Evolutionary conservation across 2,113 vertebrate species (phyloP), one percentile per base, ranked within the genome.

Genomic region (Microtus pennsylvanicus): DNA sequence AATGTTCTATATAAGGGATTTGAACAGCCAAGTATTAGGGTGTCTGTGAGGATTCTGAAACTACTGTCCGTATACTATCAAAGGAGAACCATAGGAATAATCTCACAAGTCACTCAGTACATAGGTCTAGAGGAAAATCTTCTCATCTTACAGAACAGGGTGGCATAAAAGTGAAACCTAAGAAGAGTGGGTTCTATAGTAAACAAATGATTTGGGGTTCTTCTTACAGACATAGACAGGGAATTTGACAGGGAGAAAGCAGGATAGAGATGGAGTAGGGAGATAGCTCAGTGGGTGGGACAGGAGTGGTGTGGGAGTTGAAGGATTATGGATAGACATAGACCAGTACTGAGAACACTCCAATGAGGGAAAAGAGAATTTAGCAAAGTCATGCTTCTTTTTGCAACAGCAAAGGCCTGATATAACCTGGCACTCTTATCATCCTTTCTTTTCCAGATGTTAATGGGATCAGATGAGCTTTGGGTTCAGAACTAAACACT

Each of bases 271-370:
- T n/a, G 8, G 3, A 7, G 74, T n/a, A 5, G 4, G n/a, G 75
- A 65, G 0, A 0, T 13, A 91, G 26, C 0, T 61, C 24, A 6
- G 14, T 12, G 9, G 5, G 7, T 21, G 13, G 35, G 14, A 72
- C 55, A 72, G 1, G 13, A 52, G 16, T 33, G 1, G 8, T 42
- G 2, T n/a, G 30, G 67, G 67, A 9, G 45, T 45, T 88, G 47
- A 21, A 55, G 52, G 61, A 65, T 35, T 19, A 7, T 3, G 5
- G 22, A 35, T 14, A 47, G 28, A 17, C 6, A 13, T 7, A 45
- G 52, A 5, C 3, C 50, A n/a, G 0, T 9, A 4, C 35, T 74
- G 4, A 28, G 30, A 91, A 5, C n/a, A 19, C 5, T 21, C 8
- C 4, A 21, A 4, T 1, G 80, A 50, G 30, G 30, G 35, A 22